Percentiles rank a stretch among this genome's conserved stretches.
Evolutionary conservation across 64 coral and sea anemone genomes (phyloP).

Genomic region (Montipora foliosa): DNA sequence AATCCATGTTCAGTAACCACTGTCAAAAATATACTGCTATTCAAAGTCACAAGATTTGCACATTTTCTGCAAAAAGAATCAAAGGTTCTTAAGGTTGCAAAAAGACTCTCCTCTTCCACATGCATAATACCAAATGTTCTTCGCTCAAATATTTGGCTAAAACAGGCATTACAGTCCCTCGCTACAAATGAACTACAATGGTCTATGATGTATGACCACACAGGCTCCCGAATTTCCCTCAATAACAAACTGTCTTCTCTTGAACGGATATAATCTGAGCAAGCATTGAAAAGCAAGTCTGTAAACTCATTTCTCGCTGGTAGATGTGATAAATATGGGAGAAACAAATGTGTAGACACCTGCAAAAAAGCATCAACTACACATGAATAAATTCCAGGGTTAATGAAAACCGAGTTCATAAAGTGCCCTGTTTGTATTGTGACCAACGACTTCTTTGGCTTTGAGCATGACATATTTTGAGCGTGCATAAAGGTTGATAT

Average conservation of each 20-base stretch:
- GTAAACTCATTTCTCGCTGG: slow-evolving; percentile 24
- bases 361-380: slow-evolving; percentile 56
- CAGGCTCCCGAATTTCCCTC: slow-evolving; percentile 5
- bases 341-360: slow-evolving; percentile 37
- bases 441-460: not conserved
- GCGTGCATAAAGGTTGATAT: too few relatives aligned
- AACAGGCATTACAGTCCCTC: not conserved
- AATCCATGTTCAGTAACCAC: too few relatives aligned
- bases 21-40: not conserved
- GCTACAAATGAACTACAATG: slow-evolving; percentile 26
- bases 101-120: slow-evolving; percentile 14
- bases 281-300: not conserved
- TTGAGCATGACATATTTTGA: not conserved
- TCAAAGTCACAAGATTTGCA: too few relatives aligned
- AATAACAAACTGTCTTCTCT: not conserved
- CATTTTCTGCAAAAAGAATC: not conserved
- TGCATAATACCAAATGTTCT: slow-evolving; percentile 20
- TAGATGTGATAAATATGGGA: slow-evolving; percentile 44
- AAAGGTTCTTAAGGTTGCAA: slow-evolving; percentile 18
- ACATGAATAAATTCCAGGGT: slow-evolving; percentile 48
- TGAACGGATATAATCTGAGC: slow-evolving; percentile 12
- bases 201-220: slow-evolving; percentile 26
- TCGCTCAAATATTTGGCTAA: too few relatives aligned
- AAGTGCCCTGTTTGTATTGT: not conserved
- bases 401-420: not conserved